Evolutionary conservation across 2,888 invertebrate species (phyloP).

Genomic region (Scaptomyza parva): DNA sequence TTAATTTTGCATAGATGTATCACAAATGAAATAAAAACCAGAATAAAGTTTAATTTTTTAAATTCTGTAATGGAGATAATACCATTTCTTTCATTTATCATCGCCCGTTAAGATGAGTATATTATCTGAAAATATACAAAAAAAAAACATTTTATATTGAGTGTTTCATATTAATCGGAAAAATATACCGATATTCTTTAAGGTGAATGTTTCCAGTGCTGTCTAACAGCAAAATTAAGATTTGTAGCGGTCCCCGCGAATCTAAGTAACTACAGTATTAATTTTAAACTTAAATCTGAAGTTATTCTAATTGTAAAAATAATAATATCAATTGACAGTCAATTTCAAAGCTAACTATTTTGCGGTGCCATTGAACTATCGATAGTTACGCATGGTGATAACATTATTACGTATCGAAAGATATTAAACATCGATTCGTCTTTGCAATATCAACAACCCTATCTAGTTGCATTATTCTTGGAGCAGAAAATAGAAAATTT

Average conservation of each 20-base stretch:
- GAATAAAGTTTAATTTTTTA: conserved; percentile 48
- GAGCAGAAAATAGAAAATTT: conserved; percentile 54
- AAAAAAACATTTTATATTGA: no score
- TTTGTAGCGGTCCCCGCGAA: neutral
- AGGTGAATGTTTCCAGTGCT: conserved; percentile 12
- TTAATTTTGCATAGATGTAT: conserved; percentile 45
- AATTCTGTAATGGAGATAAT: conserved; percentile 2
- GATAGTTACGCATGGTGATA: conserved; percentile 18
- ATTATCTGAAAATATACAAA: no score
- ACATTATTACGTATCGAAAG: conserved; percentile 6
- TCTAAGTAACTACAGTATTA: neutral
- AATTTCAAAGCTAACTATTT: neutral
- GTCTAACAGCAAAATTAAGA: neutral
- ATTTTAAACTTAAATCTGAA: neutral
- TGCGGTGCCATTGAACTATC: conserved; percentile 11
- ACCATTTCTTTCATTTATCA: no score
- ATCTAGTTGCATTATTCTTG: conserved; percentile 61
- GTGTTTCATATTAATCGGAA: neutral
- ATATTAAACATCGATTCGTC: conserved; percentile 37
- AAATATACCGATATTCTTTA: neutral
- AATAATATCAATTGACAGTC: neutral
- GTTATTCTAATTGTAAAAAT: neutral
- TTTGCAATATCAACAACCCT: conserved; percentile 58
- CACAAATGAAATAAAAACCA: conserved; percentile 44
- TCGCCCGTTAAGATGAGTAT: no score